A percentile compares a stretch with the other conserved stretches of the same genome.
phyloP scores from a whole-genome alignment of 2,888 invertebrate genomes.

The Geophilus truncorum region DNA sequence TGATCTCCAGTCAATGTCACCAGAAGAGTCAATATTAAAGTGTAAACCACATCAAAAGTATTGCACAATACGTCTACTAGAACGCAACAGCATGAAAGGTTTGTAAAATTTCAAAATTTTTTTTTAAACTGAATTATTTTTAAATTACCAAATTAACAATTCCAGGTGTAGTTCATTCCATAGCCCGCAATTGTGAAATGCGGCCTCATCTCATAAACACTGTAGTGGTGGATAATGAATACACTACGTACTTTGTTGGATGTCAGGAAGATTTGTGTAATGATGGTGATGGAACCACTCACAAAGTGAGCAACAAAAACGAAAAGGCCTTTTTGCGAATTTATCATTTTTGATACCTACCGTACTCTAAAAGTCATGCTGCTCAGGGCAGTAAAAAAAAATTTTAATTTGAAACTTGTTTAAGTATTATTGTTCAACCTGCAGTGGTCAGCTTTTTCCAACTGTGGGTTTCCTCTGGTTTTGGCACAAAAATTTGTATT shows the following conservation, averaged over 20 bases:
- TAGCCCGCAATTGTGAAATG: background rate
- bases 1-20: background rate
- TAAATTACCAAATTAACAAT: no score
- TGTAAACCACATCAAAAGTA: background rate
- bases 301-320: background rate
- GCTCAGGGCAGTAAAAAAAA: no score
- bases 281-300: background rate
- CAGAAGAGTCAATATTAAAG: background rate
- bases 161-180: background rate
- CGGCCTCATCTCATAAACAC: background rate
- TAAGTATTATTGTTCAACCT: no score
- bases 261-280: constrained; percentile 21
- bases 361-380: no score
- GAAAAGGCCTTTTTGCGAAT: no score
- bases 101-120: no score
- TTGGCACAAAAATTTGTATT: no score
- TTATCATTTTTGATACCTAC: no score
- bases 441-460: no score
- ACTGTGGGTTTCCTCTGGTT: no score
- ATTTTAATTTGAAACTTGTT: no score
- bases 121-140: no score
- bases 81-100: background rate
- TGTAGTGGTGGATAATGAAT: background rate
- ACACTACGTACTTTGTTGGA: background rate
- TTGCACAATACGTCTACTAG: background rate